phyloP scores from a whole-genome alignment of 2,113 vertebrate genomes.

The Gambusia affinis region DNA sequence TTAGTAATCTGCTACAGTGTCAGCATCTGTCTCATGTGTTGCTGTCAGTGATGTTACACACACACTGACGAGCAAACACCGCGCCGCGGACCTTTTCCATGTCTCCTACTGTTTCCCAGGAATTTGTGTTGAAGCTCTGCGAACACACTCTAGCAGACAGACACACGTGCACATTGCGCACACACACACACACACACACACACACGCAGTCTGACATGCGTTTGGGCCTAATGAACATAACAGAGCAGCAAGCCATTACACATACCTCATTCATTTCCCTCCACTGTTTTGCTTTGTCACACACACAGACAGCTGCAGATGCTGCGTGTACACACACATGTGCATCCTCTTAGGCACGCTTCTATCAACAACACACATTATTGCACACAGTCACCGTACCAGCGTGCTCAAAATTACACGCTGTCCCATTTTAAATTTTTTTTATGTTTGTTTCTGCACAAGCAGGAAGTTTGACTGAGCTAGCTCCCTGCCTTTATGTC shows the following conservation, averaged over 20 bases:
- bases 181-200: slow-evolving; percentile 14
- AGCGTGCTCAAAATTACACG: slow-evolving; percentile 37
- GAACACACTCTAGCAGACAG: slow-evolving; percentile 33
- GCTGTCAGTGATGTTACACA: slow-evolving; percentile 45
- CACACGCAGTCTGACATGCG: slow-evolving; percentile 4
- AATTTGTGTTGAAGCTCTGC: slow-evolving; percentile 64
- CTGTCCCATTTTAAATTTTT: slow-evolving; percentile 56
- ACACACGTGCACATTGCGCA: slow-evolving; percentile 3
- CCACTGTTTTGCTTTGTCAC: slow-evolving; percentile 52
- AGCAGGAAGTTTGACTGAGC: slow-evolving; percentile 74
- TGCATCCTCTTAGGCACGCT: slow-evolving; percentile 44
- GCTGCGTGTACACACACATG: slow-evolving; percentile 15
- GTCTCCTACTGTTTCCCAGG: slow-evolving; percentile 64
- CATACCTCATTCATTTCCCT: slow-evolving; percentile 62
- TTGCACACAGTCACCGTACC: slow-evolving; percentile 48
- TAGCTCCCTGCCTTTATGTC: slow-evolving; percentile 71
- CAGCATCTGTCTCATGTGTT: slow-evolving; percentile 53
- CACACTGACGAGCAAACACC: slow-evolving; percentile 55
- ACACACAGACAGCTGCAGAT: slow-evolving; percentile 59
- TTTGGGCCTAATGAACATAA: slow-evolving; percentile 53
- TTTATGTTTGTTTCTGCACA: slow-evolving; percentile 57
- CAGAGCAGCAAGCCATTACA: slow-evolving; percentile 57
- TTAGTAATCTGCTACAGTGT: slow-evolving; percentile 29
- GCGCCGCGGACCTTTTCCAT: slow-evolving; percentile 56
- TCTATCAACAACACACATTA: slow-evolving; percentile 28